Conservation (phyloP, 2,113 vertebrate genomes). For the Prunella fulvescens region DNA sequence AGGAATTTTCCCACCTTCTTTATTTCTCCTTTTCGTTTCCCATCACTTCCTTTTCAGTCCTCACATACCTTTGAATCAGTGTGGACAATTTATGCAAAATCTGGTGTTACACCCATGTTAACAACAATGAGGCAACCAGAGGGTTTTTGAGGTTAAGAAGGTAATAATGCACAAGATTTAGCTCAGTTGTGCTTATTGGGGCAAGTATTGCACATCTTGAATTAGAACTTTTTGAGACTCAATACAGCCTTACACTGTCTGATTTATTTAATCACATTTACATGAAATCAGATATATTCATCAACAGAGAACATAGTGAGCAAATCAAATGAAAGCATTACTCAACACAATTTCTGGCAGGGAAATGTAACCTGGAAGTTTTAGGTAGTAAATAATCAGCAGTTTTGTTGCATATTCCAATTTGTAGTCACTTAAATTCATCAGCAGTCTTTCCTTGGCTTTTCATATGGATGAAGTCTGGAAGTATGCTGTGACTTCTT, state of each 20-base stretch:
- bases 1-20: not conserved
- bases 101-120: not conserved
- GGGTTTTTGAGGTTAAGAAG: not conserved
- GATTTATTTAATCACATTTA: conserved; percentile 51
- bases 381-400: not conserved
- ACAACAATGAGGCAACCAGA: not conserved
- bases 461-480: not conserved
- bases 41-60: not conserved
- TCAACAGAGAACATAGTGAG: not conserved
- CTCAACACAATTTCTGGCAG: not conserved
- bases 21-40: not conserved
- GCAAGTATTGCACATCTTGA: conserved; percentile 12
- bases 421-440: not conserved
- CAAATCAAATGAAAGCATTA: not conserved
- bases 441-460: not conserved
- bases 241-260: not conserved
- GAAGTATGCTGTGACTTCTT: not conserved
- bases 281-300: conserved; percentile 17
- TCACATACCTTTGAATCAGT: not conserved
- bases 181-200: conserved; percentile 10
- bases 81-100: not conserved
- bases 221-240: conserved; percentile 22
- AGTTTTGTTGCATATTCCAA: not conserved
- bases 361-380: not conserved
- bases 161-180: not conserved